Evolutionary conservation across 2,888 invertebrate genomes (phyloP), one percentile per base, ranked within the genome.

Genomic region (Lypha dubia): DNA sequence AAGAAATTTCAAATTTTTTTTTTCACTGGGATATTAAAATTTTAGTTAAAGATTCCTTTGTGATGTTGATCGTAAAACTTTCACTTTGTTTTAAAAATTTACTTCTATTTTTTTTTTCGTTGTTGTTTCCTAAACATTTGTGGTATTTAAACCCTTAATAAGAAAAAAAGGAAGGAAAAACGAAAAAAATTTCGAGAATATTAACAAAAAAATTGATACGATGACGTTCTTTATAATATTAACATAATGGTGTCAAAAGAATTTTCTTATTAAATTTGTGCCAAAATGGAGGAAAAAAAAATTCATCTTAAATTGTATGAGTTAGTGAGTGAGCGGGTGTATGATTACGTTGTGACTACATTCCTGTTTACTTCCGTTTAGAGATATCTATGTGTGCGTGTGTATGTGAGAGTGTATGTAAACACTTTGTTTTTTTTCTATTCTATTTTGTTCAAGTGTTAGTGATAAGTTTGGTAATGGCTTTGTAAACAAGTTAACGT

Each of bases 191-290:
- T 60, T n/a, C 38, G 17, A 70, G 3, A 51, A 60, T 20, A 35
- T 20, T 8, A 17, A 70, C 70, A 71, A 22, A 22, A 41, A 41
- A 17, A 22, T 38, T 22, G 38, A 77, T 77, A 51, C 60, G 38
- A 63, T 65, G 65, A 56, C 24, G 63, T 49, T 41, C 84, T 79
- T 80, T 81, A 73, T 81, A 53, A 81, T 81, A 81, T 84, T 81
- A 79, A 73, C 79, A 71, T 74, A 70, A 81, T 75, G n/a, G 84
- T 84, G 74, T 79, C 81, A 79, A 79, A 79, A 70, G 81, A 84
- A 84, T 84, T 81, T 81, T 79, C 84, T 81, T 84, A 84, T 81
- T 84, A 84, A 79, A 74, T 84, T 79, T 84, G 56, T 74, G 24
- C 51, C 46, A 65, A 74, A 75, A 76, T 51, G 41, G 35, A 9